A percentile compares a stretch with the other conserved stretches of the same genome.
These are phyloP conservation scores for Lordiphosa fenestrarum DNA, from an alignment of 2,888 invertebrate species.

Conservation along the genomic window DNA sequence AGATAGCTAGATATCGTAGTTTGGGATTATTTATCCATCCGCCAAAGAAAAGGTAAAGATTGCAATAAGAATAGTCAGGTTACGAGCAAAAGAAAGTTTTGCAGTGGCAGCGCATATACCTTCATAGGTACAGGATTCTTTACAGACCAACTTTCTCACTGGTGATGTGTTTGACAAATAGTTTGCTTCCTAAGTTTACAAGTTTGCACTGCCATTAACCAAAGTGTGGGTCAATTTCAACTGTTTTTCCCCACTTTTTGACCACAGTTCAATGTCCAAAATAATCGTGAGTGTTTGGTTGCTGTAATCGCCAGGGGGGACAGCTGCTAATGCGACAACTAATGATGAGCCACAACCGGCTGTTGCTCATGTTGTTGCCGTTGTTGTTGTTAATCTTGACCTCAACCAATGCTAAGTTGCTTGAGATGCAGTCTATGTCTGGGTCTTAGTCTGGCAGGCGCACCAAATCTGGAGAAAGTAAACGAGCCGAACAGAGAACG, in stretches of 20 bases:
- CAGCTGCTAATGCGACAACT: slow-evolving; percentile 51
- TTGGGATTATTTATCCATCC: too few relatives aligned
- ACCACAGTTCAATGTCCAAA: slow-evolving; percentile 1
- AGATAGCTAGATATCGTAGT: too few relatives aligned
- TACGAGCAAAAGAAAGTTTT: too few relatives aligned
- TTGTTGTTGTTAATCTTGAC: slow-evolving; percentile 57
- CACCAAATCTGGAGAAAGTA: slow-evolving; percentile 65
- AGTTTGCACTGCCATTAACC: too few relatives aligned
- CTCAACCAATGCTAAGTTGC: slow-evolving; percentile 61
- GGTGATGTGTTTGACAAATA: too few relatives aligned
- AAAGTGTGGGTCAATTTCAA: slow-evolving; percentile 1
- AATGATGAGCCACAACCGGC: slow-evolving; percentile 49
- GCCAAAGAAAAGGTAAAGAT: too few relatives aligned
- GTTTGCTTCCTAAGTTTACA: too few relatives aligned
- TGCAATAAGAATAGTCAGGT: too few relatives aligned
- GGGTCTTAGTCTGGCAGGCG: slow-evolving; percentile 42
- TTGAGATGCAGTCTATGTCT: slow-evolving; percentile 23
- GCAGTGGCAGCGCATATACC: too few relatives aligned
- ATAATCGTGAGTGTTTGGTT: slow-evolving; percentile 36
- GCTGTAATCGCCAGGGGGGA: slow-evolving; percentile 28
- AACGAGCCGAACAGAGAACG: slow-evolving; percentile 40
- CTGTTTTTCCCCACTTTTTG: background rate
- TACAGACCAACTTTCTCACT: too few relatives aligned
- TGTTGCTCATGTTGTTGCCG: slow-evolving; percentile 30
- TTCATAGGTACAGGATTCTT: too few relatives aligned